Percentiles rank a stretch among this genome's conserved stretches.
Conservation (phyloP, 2,797 vertebrate species). For the Tolypeutes matacus region DNA sequence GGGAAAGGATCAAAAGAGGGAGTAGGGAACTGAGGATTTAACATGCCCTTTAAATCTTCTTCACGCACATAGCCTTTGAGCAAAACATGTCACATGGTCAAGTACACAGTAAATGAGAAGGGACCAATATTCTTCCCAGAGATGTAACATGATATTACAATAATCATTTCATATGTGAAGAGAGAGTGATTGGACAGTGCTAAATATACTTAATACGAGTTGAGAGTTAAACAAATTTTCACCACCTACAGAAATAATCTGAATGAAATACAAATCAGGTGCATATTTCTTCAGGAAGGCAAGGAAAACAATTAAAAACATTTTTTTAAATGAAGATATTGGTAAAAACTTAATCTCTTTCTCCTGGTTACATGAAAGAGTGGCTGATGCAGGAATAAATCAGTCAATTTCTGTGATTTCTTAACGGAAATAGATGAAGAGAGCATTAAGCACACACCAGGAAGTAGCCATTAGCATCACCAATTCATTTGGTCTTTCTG, state of each 20-base stretch:
- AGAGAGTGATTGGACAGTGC: background rate
- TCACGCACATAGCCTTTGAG: background rate
- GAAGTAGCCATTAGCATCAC: background rate
- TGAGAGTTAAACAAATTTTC: background rate
- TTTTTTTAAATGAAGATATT: slow-evolving; percentile 44
- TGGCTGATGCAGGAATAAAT: slow-evolving; percentile 6
- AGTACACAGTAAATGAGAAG: background rate
- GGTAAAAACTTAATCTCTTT: slow-evolving; percentile 35
- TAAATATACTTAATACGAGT: background rate
- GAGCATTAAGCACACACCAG: background rate
- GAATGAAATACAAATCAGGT: slow-evolving; percentile 1
- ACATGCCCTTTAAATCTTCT: background rate
- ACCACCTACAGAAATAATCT: background rate
- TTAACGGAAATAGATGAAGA: slow-evolving; percentile 42
- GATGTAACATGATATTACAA: background rate
- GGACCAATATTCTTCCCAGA: background rate
- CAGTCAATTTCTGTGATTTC: slow-evolving; percentile 3
- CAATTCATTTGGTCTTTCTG: slow-evolving; percentile 42
- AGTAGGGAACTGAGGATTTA: background rate
- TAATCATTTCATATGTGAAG: background rate
- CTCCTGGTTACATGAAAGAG: background rate
- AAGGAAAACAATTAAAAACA: background rate
- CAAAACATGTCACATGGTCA: background rate
- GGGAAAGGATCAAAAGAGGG: background rate
- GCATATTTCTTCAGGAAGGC: background rate